A percentile compares a stretch with the other conserved stretches of the same genome.
Conservation (phyloP, 2,113 vertebrate species). For the Pomatostomus ruficeps region DNA sequence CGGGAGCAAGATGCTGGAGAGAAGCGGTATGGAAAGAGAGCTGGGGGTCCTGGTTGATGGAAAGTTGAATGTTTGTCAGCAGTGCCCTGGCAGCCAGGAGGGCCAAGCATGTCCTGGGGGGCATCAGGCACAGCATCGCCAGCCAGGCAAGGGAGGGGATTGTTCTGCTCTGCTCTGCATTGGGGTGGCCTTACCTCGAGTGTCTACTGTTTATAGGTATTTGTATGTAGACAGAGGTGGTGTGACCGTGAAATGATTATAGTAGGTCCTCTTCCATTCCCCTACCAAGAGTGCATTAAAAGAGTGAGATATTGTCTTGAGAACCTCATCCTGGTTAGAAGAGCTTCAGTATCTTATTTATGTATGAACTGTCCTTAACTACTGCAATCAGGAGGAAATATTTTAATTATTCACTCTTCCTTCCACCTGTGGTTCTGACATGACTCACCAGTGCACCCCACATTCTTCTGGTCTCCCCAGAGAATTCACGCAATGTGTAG, state of each 20-base stretch:
- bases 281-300: not conserved
- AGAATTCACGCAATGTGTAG: not conserved
- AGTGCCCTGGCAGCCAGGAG: not conserved
- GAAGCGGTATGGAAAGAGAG: fast-evolving
- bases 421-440: not conserved
- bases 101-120: fast-evolving
- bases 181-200: not conserved
- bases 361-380: not conserved
- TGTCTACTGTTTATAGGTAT: too few species aligned
- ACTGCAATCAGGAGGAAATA: not conserved
- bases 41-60: not conserved
- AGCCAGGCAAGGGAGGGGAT: fast-evolving
- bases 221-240: not conserved
- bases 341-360: not conserved
- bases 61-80: not conserved
- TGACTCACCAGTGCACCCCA: not conserved
- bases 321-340: not conserved
- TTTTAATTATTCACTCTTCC: not conserved
- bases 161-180: not conserved
- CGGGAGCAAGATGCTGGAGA: not conserved
- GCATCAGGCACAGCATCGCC: not conserved
- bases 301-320: not conserved
- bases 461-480: not conserved
- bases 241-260: not conserved
- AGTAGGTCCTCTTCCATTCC: not conserved